phyloP scores from a whole-genome alignment of 2,888 invertebrate genomes.

The Limenitis arthemis region DNA sequence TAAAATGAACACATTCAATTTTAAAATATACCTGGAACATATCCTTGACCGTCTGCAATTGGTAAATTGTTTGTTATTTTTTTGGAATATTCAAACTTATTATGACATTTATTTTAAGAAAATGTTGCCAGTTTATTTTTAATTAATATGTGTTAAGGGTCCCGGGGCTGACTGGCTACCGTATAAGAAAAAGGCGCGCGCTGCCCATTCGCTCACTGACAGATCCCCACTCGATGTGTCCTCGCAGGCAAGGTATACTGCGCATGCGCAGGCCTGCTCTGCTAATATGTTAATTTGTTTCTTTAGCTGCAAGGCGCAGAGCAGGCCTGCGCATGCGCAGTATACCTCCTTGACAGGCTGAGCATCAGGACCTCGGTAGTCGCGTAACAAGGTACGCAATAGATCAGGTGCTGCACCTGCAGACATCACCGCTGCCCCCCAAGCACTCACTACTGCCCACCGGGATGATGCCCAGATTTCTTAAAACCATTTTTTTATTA shows the following conservation, averaged over 20 bases:
- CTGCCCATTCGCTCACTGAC: conserved; percentile 88
- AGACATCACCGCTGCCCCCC: conserved; percentile 87
- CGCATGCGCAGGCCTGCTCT: conserved; percentile 92
- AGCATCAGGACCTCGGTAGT: conserved; percentile 89
- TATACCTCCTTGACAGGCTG: conserved; percentile 82
- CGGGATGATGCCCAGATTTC: conserved; percentile 58
- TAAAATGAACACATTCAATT: no score
- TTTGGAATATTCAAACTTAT: no score
- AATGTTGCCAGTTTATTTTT: no score
- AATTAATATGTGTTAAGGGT: conserved; percentile 41
- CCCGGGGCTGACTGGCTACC: conserved; percentile 80
- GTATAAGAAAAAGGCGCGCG: conserved; percentile 92
- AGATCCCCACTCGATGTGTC: conserved; percentile 51
- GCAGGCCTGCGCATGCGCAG: no score
- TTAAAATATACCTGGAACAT: no score
- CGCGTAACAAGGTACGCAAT: conserved; percentile 83
- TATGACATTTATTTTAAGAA: no score
- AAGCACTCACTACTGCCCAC: conserved; percentile 90
- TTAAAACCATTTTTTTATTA: no score
- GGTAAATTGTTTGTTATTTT: no score
- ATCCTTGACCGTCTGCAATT: no score
- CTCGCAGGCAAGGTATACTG: conserved; percentile 88
- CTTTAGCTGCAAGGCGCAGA: no score
- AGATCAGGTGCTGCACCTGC: conserved; percentile 92
- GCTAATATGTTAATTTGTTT: no score